Conservation (phyloP, 2,888 invertebrate genomes). For the Carterocephalus palaemon region DNA sequence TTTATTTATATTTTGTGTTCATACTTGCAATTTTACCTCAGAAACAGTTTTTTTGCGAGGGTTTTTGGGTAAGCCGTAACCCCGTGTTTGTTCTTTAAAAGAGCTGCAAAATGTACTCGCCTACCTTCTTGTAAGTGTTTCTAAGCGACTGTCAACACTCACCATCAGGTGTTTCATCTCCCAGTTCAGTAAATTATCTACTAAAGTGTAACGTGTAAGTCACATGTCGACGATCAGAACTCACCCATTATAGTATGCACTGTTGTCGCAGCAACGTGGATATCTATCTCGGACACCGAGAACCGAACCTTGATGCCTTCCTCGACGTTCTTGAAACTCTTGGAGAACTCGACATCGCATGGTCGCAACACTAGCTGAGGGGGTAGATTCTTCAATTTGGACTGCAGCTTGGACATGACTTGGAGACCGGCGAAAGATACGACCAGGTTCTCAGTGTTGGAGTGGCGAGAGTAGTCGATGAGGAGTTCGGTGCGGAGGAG, state of each 20-base stretch:
- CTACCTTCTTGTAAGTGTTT: too few relatives aligned
- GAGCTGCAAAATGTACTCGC: too few relatives aligned
- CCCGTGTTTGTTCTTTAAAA: too few relatives aligned
- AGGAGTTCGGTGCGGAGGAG: constrained; percentile 84
- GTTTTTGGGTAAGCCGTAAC: too few relatives aligned
- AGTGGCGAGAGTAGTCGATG: constrained; percentile 84
- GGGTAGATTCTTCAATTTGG: constrained; percentile 69
- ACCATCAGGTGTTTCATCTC: too few relatives aligned
- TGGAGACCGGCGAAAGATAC: constrained; percentile 61
- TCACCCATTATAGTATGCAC: constrained; percentile 83
- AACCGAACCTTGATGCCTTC: constrained; percentile 83
- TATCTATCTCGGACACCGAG: constrained; percentile 82
- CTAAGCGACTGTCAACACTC: too few relatives aligned
- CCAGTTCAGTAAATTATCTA: too few relatives aligned
- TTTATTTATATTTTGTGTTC: too few relatives aligned
- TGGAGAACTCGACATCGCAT: constrained; percentile 84
- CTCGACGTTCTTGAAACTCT: constrained; percentile 80
- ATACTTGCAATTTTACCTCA: too few relatives aligned
- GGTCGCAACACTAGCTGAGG: constrained; percentile 82
- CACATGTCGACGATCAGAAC: too few relatives aligned
- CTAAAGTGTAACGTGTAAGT: too few relatives aligned
- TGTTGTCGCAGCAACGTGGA: constrained; percentile 85
- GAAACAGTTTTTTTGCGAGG: too few relatives aligned
- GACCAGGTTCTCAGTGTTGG: constrained; percentile 81
- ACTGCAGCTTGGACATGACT: constrained; percentile 80